Base-by-base conservation (phyloP, 2,888 invertebrate species). In the Beris chalybata region DNA sequence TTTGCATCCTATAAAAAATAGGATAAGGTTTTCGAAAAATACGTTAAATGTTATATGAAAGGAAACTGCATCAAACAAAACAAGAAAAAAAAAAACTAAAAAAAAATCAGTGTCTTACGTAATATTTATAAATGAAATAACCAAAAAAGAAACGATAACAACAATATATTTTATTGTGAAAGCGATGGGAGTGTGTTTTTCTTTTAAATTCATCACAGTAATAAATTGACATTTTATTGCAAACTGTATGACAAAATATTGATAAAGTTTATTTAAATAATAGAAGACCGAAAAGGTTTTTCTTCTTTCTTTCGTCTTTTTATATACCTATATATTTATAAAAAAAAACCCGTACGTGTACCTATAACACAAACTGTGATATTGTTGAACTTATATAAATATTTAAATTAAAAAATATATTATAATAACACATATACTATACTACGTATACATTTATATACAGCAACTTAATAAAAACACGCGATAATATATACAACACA, bases 331-430 rank as follows among this genome's bases (percentile, higher is more conserved):
- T 22, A 22, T 38, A 38, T 38, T 38, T 38, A 32, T 32, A 5
- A 38, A 38, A 9, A 11, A 32, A n/a, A 13, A 48, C 5, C 44
- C 30, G 58, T 66, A 69, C 69, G 57, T 64, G 70, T 70, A 70
- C 70, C 70, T 70, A 65, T 64, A 67, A 67, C 61, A 52, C 44
- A 67, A 67, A 69, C 70, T 70, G 70, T 70, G 70, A 70, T 70
- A 70, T 68, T 70, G 66, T 70, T 70, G 63, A 68, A 64, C 58
- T 54, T 67, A 64, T 54, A 53, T 47, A 65, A 48, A 65, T 48
- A 56, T 22, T 54, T 38, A 38, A 64, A 45, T 64, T 50, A 13
- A 38, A n/a, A 38, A 59, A 50, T 44, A 54, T 44, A 48, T 64
- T 29, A 9, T 30, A 9, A 38, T 52, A 61, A 50, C 22, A 32